Evolutionary conservation across 1,140 invertebrate genomes (phyloP).

Genomic region (Drosophila athabasca): DNA sequence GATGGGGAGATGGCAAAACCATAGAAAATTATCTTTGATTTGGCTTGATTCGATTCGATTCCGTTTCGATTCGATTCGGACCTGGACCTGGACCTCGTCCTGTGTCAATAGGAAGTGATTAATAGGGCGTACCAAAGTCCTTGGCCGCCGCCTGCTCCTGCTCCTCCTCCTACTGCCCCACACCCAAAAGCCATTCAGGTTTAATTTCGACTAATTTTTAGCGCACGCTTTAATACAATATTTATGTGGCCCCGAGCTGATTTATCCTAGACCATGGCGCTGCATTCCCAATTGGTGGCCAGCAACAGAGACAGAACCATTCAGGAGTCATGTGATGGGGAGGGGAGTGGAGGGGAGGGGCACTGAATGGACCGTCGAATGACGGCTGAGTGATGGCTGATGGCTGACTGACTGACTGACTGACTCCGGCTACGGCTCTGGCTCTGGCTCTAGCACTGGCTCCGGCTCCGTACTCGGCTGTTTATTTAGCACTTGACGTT

Average conservation of each 20-base stretch:
- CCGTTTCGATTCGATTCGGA: no score
- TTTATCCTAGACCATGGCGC: conserved; percentile 43
- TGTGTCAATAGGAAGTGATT: conserved; percentile 78
- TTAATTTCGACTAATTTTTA: conserved; percentile 80
- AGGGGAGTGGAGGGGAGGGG: conserved; percentile 15
- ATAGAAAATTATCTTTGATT: conserved; percentile 78
- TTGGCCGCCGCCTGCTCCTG: not conserved
- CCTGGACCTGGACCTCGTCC: conserved; percentile 4
- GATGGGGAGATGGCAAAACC: conserved; percentile 7
- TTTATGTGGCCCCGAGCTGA: conserved; percentile 59
- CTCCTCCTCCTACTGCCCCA: no score
- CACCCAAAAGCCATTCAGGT: conserved; percentile 24
- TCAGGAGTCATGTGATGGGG: conserved; percentile 58
- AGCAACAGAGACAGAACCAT: conserved; percentile 16
- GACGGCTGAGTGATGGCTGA: conserved; percentile 28
- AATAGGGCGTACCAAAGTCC: conserved; percentile 52
- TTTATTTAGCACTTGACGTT: conserved; percentile 73
- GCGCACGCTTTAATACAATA: conserved; percentile 76
- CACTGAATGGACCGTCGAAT: conserved; percentile 40
- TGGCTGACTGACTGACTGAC: conserved; percentile 5
- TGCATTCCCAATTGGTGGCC: conserved; percentile 2
- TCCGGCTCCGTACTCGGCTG: conserved; percentile 28
- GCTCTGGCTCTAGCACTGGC: conserved; percentile 6
- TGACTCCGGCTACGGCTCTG: not conserved
- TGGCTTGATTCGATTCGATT: conserved; percentile 55